These are phyloP conservation scores for Aradophagus sp. DNA, from an alignment of 1,140 invertebrate genomes.

Conservation along the genomic window DNA sequence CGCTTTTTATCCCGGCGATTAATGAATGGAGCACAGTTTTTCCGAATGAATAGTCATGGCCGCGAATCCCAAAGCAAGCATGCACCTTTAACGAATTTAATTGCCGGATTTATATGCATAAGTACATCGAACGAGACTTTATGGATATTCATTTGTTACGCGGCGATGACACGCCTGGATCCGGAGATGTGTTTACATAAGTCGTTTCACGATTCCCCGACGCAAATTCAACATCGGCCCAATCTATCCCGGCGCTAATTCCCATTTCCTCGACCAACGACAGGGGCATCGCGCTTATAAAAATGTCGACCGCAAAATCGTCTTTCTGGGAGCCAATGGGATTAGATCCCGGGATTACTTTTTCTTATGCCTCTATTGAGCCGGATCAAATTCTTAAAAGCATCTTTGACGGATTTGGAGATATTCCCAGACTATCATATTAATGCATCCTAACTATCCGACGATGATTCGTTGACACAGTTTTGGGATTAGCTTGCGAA, in stretches of 20 bases:
- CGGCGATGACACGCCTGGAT: conserved; percentile 32
- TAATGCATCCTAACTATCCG: no score
- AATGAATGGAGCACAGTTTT: conserved; percentile 10
- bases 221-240: conserved; percentile 14
- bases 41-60: conserved; percentile 17
- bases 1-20: conserved; percentile 10
- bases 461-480: no score
- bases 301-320: background rate
- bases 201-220: conserved; percentile 6
- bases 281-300: background rate
- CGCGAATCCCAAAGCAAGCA: background rate
- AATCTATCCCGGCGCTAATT: background rate
- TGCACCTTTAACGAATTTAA: conserved; percentile 32
- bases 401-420: no score
- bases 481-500: no score
- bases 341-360: no score
- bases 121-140: conserved; percentile 39
- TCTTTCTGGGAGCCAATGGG: no score
- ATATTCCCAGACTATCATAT: no score
- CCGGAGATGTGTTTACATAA: conserved; percentile 21
- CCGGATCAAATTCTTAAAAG: no score
- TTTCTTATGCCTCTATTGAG: no score
- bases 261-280: background rate
- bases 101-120: conserved; percentile 39
- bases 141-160: conserved; percentile 45